A percentile compares a stretch with the other conserved stretches of the same genome.
Evolutionary conservation across 2,113 vertebrate genomes (phyloP).

Genomic region (Cyrtonyx montezumae): DNA sequence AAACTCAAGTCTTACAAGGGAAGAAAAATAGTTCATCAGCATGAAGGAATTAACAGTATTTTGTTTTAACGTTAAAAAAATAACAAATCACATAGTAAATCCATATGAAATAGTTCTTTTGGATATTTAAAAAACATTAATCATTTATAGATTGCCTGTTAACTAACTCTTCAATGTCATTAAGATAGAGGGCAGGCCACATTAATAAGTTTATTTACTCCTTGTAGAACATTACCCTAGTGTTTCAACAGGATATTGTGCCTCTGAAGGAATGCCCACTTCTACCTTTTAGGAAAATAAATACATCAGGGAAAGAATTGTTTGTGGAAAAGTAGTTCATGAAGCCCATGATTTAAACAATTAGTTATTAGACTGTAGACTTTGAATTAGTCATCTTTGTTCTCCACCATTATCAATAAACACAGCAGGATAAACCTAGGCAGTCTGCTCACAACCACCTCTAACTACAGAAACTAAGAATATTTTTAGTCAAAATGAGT

Average conservation of each 20-base stretch:
- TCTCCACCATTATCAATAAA: not conserved
- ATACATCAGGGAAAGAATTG: not conserved
- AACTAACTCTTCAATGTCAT: not conserved
- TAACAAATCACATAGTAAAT: not conserved
- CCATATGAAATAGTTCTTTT: not conserved
- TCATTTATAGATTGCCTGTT: not conserved
- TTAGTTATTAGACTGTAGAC: not conserved
- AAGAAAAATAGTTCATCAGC: not conserved
- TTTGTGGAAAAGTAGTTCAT: not conserved
- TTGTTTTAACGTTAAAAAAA: not conserved
- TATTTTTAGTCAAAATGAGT: not conserved
- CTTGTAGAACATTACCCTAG: not conserved
- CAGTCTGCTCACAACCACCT: not conserved
- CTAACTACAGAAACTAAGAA: not conserved
- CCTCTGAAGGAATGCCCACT: not conserved
- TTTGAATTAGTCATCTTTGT: not conserved
- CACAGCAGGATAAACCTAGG: fast-evolving
- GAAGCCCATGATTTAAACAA: not conserved
- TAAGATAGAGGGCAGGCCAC: not conserved
- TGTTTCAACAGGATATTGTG: not conserved
- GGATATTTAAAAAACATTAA: not conserved
- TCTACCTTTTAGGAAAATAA: not conserved
- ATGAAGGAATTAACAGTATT: not conserved
- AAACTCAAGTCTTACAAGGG: not conserved
- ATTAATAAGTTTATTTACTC: not conserved